Percentiles rank a stretch among this genome's conserved stretches.
These are phyloP conservation scores for Heliconius ismenius DNA, from an alignment of 2,888 invertebrate species.

Conservation along the genomic window DNA sequence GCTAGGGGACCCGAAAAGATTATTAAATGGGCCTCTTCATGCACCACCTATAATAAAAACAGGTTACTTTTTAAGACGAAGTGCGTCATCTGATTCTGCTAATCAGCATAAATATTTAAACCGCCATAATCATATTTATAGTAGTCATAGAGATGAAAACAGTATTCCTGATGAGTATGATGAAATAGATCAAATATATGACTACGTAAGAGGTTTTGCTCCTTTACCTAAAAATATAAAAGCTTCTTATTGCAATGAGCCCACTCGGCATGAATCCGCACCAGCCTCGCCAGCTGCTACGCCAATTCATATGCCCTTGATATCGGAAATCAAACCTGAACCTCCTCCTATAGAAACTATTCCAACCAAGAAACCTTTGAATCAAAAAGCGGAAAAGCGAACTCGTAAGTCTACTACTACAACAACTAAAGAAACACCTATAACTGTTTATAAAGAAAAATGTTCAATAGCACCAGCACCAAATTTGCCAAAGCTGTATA, in stretches of 20 bases:
- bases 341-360: slow-evolving; percentile 96
- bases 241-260: slow-evolving; percentile 82
- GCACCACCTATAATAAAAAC: slow-evolving; percentile 80
- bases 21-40: slow-evolving; percentile 70
- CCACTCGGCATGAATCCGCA: slow-evolving; percentile 78
- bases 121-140: slow-evolving; percentile 79
- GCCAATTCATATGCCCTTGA: slow-evolving; percentile 80
- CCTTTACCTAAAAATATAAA: slow-evolving; percentile 91
- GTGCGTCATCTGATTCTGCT: slow-evolving; percentile 89
- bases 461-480: slow-evolving; percentile 78
- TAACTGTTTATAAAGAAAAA: slow-evolving; percentile 82
- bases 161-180: slow-evolving; percentile 92
- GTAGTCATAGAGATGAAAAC: slow-evolving; percentile 84
- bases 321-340: slow-evolving; percentile 87
- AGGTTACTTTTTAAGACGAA: slow-evolving; percentile 87
- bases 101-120: slow-evolving; percentile 80
- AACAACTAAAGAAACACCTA: slow-evolving; percentile 79
- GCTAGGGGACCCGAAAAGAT: slow-evolving; percentile 84
- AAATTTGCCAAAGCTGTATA: slow-evolving; percentile 88
- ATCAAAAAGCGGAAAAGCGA: slow-evolving; percentile 86
- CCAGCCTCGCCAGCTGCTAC: slow-evolving; percentile 80
- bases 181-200: slow-evolving; percentile 98
- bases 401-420: slow-evolving; percentile 85
- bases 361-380: slow-evolving; percentile 88
- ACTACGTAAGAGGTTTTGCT: slow-evolving; percentile 96